A percentile compares a stretch with the other conserved stretches of the same genome.
phyloP scores from a whole-genome alignment of 2,113 vertebrate species.

The Oxyura jamaicensis region DNA sequence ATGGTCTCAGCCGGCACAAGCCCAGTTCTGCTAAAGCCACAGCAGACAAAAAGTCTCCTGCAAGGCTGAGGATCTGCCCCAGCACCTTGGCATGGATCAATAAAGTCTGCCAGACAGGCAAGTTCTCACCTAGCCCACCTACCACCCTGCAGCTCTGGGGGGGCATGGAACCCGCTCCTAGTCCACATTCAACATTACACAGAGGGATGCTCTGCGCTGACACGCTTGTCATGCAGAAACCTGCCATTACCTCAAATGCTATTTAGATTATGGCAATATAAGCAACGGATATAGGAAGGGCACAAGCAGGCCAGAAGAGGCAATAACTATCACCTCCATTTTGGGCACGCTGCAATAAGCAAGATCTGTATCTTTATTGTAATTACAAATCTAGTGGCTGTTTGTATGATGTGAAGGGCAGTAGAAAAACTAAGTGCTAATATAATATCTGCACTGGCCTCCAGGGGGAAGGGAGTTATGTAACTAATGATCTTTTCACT shows the following conservation, averaged over 20 bases:
- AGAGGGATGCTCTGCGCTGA: neutral
- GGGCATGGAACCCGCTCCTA: neutral
- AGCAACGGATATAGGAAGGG: neutral
- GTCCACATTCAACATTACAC: neutral
- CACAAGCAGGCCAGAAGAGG: neutral
- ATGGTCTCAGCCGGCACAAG: neutral
- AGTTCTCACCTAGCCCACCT: neutral
- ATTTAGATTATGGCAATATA: neutral
- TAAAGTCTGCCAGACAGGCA: neutral
- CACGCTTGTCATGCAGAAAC: neutral
- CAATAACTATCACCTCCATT: neutral
- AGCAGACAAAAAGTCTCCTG: neutral
- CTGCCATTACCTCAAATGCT: neutral
- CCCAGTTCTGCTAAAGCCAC: neutral
- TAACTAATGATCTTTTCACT: neutral
- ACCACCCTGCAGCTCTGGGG: neutral
- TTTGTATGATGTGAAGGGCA: neutral
- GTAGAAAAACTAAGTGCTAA: neutral
- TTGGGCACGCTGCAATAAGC: neutral
- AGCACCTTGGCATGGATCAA: neutral
- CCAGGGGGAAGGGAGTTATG: neutral
- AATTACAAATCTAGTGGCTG: neutral
- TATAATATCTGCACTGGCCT: neutral
- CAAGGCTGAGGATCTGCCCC: neutral
- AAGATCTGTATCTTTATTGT: neutral